Evolutionary conservation across 2,113 vertebrate species (phyloP).

Genomic region (Bufo gargarizans): DNA sequence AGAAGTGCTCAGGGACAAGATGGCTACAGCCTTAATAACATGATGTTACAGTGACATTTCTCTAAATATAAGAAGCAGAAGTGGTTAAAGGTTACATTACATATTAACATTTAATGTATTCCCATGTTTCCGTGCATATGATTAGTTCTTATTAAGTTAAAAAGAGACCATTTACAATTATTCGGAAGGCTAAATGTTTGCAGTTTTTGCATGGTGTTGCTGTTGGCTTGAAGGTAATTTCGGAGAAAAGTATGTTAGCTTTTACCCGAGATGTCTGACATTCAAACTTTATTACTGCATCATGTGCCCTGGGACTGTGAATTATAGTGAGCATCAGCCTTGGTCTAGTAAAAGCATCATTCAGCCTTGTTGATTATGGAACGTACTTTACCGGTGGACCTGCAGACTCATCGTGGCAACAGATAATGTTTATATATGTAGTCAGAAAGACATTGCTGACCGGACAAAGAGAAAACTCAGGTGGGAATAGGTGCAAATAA

Average conservation of each 20-base stretch:
- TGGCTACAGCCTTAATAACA: conserved; percentile 60
- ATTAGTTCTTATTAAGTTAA: conserved; percentile 68
- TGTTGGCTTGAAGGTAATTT: conserved; percentile 71
- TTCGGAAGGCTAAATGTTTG: conserved; percentile 70
- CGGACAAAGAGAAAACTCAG: conserved; percentile 63
- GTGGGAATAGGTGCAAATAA: not conserved
- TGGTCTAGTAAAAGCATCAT: conserved; percentile 73
- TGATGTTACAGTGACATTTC: conserved; percentile 62
- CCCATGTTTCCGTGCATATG: conserved; percentile 57
- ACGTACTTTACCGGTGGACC: conserved; percentile 66
- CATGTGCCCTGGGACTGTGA: conserved; percentile 70
- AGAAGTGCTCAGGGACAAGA: conserved; percentile 48
- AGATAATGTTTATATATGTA: conserved; percentile 66
- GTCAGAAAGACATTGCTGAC: conserved; percentile 52
- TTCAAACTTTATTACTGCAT: conserved; percentile 72
- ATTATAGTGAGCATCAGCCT: conserved; percentile 73
- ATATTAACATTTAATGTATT: conserved; percentile 65
- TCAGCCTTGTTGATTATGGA: conserved; percentile 74
- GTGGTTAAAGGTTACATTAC: conserved; percentile 62
- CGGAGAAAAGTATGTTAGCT: conserved; percentile 74
- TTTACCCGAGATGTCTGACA: conserved; percentile 71
- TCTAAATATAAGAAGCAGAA: conserved; percentile 59
- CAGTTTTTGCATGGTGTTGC: conserved; percentile 67
- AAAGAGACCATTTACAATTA: conserved; percentile 69
- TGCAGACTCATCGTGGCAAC: conserved; percentile 65